These are phyloP conservation scores for Calephelis perditalis DNA, from an alignment of 2,888 invertebrate genomes.

Conservation along the genomic window DNA sequence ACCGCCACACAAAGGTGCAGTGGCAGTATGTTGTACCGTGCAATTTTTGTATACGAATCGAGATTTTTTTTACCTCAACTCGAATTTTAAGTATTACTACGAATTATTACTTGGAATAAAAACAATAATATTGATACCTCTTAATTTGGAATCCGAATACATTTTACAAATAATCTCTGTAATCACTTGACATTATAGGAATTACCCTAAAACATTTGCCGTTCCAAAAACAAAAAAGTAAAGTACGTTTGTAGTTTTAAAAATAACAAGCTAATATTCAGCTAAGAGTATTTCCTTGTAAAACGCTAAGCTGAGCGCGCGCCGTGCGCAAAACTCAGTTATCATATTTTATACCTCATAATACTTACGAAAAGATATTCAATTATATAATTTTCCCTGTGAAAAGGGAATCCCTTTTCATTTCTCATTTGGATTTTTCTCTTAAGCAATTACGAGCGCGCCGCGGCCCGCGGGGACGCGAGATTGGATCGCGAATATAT, in stretches of 20 bases:
- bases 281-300: conserved; percentile 27
- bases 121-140: too few relatives aligned
- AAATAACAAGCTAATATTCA: conserved; percentile 20
- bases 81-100: too few relatives aligned
- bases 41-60: too few relatives aligned
- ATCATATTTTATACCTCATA: conserved; percentile 78
- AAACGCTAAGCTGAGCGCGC: conserved; percentile 34
- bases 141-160: too few relatives aligned
- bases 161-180: too few relatives aligned
- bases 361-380: conserved; percentile 76
- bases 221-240: conserved; percentile 11
- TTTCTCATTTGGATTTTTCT: conserved; percentile 79
- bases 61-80: too few relatives aligned
- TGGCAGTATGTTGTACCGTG: too few relatives aligned
- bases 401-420: conserved; percentile 75
- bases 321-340: conserved; percentile 70
- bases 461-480: conserved; percentile 50
- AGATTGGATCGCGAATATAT: conserved; percentile 58
- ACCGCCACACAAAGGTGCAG: too few relatives aligned
- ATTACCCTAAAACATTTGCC: too few relatives aligned
- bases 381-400: conserved; percentile 77
- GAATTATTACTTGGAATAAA: too few relatives aligned
- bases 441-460: conserved; percentile 73
- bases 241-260: background rate
- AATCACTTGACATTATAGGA: too few relatives aligned